These are phyloP conservation scores for Macrophya annulata DNA, from an alignment of 2,888 invertebrate genomes.

Conservation along the genomic window DNA sequence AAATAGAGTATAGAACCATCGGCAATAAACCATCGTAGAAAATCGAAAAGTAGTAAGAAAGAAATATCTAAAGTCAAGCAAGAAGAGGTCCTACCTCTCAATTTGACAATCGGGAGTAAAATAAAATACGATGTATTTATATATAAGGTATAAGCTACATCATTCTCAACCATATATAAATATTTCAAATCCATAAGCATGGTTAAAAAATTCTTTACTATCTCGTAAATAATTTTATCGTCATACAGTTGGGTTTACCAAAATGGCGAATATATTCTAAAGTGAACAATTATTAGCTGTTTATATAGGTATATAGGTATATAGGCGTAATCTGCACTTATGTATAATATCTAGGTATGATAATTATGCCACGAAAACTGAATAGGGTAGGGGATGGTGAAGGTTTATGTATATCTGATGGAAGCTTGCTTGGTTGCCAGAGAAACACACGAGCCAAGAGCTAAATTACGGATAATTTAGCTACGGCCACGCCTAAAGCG, in stretches of 20 bases:
- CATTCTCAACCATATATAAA: neutral
- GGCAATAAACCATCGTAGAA: neutral
- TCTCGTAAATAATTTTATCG: neutral
- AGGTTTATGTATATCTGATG: neutral
- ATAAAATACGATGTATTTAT: neutral
- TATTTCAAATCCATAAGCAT: neutral
- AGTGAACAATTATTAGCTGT: conserved; percentile 30
- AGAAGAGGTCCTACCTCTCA: neutral
- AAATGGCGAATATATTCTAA: conserved; percentile 22
- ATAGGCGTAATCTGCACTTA: neutral
- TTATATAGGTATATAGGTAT: neutral
- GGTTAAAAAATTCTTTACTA: neutral
- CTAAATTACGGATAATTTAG: conserved; percentile 49
- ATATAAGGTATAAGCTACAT: neutral
- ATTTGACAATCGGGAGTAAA: neutral
- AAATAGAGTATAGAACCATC: neutral
- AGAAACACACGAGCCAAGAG: conserved; percentile 20
- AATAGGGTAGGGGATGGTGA: neutral
- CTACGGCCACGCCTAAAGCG: conserved; percentile 23
- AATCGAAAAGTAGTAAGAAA: conserved; percentile 8
- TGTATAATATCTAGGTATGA: neutral
- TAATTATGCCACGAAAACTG: neutral
- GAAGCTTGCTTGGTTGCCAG: neutral
- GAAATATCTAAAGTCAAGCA: neutral
- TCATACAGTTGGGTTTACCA: neutral